These are phyloP conservation scores for Cephus runcator DNA, from an alignment of 2,888 invertebrate genomes.

Conservation along the genomic window DNA sequence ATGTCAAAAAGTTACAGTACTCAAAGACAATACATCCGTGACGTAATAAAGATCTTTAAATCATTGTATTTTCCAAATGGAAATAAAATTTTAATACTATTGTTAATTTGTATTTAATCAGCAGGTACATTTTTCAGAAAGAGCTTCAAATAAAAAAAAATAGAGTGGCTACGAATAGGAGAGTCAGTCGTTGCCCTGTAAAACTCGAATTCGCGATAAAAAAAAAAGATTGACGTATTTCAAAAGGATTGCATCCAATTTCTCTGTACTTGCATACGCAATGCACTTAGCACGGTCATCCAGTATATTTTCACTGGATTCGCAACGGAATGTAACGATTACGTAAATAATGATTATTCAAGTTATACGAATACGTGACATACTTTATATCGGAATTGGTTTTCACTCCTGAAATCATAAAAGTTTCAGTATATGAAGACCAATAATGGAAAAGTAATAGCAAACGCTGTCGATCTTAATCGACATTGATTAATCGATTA, in stretches of 20 bases:
- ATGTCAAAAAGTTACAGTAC: neutral
- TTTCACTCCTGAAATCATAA: neutral
- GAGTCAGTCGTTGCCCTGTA: too few species aligned
- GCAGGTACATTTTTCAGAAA: neutral
- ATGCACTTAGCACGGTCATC: neutral
- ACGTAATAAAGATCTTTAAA: neutral
- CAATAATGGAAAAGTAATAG: neutral
- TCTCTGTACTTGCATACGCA: neutral
- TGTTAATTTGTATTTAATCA: neutral
- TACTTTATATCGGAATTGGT: neutral
- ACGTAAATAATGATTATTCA: neutral
- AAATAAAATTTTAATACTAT: neutral
- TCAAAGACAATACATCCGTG: neutral
- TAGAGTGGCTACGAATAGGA: neutral
- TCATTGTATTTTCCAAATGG: neutral
- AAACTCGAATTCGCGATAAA: neutral
- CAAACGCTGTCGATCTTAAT: neutral
- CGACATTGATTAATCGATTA: neutral
- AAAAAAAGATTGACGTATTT: neutral
- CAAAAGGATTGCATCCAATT: neutral
- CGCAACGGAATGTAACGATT: neutral
- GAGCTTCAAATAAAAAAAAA: neutral
- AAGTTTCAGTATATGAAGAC: neutral
- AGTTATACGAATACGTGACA: neutral
- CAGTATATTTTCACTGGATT: neutral